These are phyloP conservation scores for Clitarchus hookeri DNA, from an alignment of 2,888 invertebrate genomes.

Conservation along the genomic window DNA sequence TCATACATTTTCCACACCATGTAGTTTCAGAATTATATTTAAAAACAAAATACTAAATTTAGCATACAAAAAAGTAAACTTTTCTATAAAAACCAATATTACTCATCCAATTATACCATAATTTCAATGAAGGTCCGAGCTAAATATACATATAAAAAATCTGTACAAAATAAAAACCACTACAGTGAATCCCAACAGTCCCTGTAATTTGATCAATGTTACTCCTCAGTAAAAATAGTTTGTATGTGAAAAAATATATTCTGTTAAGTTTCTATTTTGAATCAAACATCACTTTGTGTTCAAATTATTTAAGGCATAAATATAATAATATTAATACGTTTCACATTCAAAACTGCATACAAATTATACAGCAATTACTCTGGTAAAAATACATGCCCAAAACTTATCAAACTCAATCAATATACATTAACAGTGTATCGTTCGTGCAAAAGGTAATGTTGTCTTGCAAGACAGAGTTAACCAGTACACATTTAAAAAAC, in stretches of 20 bases:
- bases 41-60: not conserved
- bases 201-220: not conserved
- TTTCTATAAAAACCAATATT: not conserved
- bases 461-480: not conserved
- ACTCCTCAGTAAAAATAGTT: not conserved
- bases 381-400: not conserved
- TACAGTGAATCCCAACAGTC: not conserved
- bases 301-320: not conserved
- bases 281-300: not conserved
- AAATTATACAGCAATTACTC: not conserved
- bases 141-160: not conserved
- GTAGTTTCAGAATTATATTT: not conserved
- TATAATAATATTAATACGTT: not conserved
- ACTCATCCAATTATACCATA: not conserved
- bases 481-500: not conserved
- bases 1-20: not conserved
- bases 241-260: slow-evolving; percentile 4
- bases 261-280: not conserved
- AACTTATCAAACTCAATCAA: not conserved
- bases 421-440: not conserved
- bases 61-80: not conserved
- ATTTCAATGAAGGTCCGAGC: not conserved
- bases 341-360: not conserved
- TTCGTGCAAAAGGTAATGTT: not conserved
- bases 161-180: not conserved